These are phyloP conservation scores for Diglossa cyanea DNA, from an alignment of 2,797 vertebrate genomes.

Conservation along the genomic window DNA sequence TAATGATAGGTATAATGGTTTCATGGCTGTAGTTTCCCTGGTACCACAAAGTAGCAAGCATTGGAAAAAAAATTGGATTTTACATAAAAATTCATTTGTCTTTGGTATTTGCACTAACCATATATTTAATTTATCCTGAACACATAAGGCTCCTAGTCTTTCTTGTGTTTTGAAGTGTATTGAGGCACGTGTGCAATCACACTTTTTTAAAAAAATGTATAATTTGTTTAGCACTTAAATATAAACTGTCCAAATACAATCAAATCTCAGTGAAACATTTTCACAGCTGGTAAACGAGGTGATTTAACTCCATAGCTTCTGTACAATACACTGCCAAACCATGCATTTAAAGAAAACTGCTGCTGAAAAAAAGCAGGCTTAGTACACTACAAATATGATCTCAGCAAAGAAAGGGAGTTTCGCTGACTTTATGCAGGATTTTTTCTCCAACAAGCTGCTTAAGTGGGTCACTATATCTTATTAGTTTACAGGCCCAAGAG, in stretches of 20 bases:
- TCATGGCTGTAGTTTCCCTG: background rate
- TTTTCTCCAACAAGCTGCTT: constrained; percentile 47
- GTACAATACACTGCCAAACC: background rate
- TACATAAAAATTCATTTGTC: background rate
- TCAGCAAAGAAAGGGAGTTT: constrained; percentile 21
- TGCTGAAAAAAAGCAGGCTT: constrained; percentile 10
- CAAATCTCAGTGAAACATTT: background rate
- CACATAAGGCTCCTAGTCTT: background rate
- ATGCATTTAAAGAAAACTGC: background rate
- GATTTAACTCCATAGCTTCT: background rate
- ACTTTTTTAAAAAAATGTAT: accelerated
- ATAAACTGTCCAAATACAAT: background rate
- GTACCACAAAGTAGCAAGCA: background rate
- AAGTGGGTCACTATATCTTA: constrained; percentile 67
- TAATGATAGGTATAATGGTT: background rate
- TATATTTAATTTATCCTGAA: background rate
- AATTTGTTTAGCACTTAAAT: background rate
- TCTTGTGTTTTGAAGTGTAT: background rate
- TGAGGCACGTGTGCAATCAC: background rate
- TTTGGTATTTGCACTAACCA: background rate
- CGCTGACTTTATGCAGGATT: constrained; percentile 30
- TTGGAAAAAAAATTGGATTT: background rate
- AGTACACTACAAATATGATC: background rate
- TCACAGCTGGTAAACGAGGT: background rate
- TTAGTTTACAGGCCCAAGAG: constrained; percentile 54